A percentile compares a stretch with the other conserved stretches of the same genome.
These are phyloP conservation scores for Plutella xylostella DNA, from an alignment of 2,888 invertebrate species.

Conservation along the genomic window DNA sequence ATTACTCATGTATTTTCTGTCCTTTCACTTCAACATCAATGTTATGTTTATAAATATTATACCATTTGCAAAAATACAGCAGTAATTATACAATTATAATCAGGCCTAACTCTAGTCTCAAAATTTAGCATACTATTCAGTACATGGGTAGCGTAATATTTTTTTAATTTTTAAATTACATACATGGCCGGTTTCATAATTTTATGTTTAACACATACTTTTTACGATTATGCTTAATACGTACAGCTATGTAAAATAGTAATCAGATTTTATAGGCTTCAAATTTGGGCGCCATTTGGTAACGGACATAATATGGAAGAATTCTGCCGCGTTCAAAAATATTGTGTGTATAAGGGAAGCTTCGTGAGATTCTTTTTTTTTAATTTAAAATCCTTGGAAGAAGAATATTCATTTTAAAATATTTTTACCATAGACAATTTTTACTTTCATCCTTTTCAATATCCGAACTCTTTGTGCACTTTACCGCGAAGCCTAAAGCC, in stretches of 20 bases:
- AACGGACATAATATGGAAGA: background rate
- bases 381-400: constrained; percentile 18
- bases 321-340: constrained; percentile 19
- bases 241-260: constrained; percentile 37
- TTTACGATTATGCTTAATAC: constrained; percentile 32
- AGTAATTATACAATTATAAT: constrained; percentile 21
- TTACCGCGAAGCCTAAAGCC: background rate
- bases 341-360: constrained; percentile 27
- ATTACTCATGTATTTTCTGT: background rate
- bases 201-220: constrained; percentile 28
- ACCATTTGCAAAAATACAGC: constrained; percentile 59
- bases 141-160: constrained; percentile 32
- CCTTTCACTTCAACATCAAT: background rate
- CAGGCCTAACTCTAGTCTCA: constrained; percentile 16
- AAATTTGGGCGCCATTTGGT: constrained; percentile 9
- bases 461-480: background rate
- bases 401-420: constrained; percentile 12
- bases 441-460: background rate
- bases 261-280: constrained; percentile 8
- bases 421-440: background rate
- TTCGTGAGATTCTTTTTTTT: constrained; percentile 19
- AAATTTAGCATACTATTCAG: constrained; percentile 20
- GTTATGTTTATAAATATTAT: background rate
- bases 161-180: constrained; percentile 13
- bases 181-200: constrained; percentile 61